Evolutionary conservation across 2,113 vertebrate species (phyloP), one percentile per base, ranked within the genome.

Genomic region (Heterocephalus glaber): DNA sequence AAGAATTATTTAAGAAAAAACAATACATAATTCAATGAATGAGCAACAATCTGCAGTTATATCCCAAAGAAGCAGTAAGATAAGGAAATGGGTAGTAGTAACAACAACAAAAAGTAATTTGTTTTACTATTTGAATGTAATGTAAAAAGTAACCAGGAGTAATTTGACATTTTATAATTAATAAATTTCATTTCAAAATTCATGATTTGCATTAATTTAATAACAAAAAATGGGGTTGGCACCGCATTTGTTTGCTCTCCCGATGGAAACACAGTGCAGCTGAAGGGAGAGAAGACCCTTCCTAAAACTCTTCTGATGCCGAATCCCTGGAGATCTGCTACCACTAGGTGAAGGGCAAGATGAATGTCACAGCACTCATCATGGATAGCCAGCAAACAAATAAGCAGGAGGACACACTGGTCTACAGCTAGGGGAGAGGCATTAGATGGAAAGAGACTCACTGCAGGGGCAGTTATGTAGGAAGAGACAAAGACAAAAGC

Each of bases 121-220:
- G 1, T 85, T 66, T 30, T 80, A 41, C 58, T 72, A 47, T 82
- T n/a, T 77, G 56, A 30, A 11, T 38, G 4, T 88, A 24, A 87
- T 30, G 5, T 22, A 47, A 13, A 35, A 28, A 47, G n/a, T 8
- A 84, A 82, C 7, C 17, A 76, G 47, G 52, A 66, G 20, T 85
- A 79, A 83, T 30, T 41, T 88, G 41, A 91, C 7, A 17, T 70
- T 95, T 94, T 52, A 47, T 38, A 94, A 63, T 70, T 70, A 77
- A 68, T 28, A 0, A 70, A 65, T 8, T 74, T 74, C 0, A 28
- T 11, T 47, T 47, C 24, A 47, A 28, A 74, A 47, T 47, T 74
- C 33, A 79, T 41, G 60, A 56, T 83, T 90, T 83, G 83, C 1
- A 68, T 54, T 81, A 65, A 70, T 20, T 76, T 33, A 54, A 35